Base-by-base conservation (phyloP, 2,797 vertebrate species). In the Cossypha dichroa region DNA sequence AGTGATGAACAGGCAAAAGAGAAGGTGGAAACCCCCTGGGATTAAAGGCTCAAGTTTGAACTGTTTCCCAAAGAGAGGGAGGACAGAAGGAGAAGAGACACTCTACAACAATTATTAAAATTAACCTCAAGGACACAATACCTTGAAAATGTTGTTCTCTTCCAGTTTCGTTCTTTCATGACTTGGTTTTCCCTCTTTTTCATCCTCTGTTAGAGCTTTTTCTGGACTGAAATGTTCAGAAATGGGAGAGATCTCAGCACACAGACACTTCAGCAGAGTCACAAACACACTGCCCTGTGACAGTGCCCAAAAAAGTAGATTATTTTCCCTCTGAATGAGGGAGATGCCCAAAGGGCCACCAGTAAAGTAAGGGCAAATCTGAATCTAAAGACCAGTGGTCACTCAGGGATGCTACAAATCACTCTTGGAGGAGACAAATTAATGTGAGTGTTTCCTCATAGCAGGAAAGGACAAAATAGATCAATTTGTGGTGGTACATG, bases 101-200 rank as follows among this genome's bases (percentile, higher is more conserved):
- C 48, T 9, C n/a, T 17, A 15, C 6, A 56, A 15, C 6, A 56
- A 49, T 22, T 43, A 33, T 15, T 33, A 55, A 49, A 79, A 77
- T 51, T 28, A 55, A 34, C 22, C 51, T 64, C 46, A 58, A 75
- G 33, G 12, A 26, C 56, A 67, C 2, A 1, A n/a, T 95, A 98
- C 96, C 95, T 94, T 43, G 16, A 78, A 85, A 38, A 20, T 46
- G 94, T 98, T 98, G 72, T 97, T 98, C 94, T 98, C 96, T 91
- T 98, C 97, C 59, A 97, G n/a, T 28, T 94, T 81, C 0, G 23
- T 48, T 56, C 49, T 51, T 67, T 94, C 89, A 63, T 58, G 6
- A 23, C 18, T 28, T 80, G 33, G 2, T 85, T 92, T 43, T 85
- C 49, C 49, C 40, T 88, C 73, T 25, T 67, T 72, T 89, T 79